Evolutionary conservation across 2,888 invertebrate genomes (phyloP).

Genomic region (Beris chalybata): DNA sequence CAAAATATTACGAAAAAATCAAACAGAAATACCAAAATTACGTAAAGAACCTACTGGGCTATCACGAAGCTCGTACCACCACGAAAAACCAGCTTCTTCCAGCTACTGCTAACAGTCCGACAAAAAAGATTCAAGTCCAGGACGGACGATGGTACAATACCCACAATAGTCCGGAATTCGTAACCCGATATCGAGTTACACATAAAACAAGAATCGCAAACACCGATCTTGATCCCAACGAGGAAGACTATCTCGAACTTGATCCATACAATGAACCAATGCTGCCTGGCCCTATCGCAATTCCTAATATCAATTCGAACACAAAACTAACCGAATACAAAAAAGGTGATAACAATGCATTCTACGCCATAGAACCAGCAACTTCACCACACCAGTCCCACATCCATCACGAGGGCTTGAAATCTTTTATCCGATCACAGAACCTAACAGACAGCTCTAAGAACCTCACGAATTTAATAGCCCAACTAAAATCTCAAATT

Average conservation of each 20-base stretch:
- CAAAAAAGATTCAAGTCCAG: constrained; percentile 44
- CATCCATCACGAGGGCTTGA: not conserved
- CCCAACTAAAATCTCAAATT: constrained; percentile 51
- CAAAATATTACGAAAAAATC: constrained; percentile 52
- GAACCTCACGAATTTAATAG: constrained; percentile 44
- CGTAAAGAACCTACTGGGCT: constrained; percentile 50
- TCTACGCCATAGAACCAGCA: not conserved
- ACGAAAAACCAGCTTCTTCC: constrained; percentile 33
- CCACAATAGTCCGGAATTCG: constrained; percentile 45
- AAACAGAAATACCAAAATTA: constrained; percentile 52
- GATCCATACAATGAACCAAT: constrained; percentile 22
- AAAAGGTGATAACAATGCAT: not conserved
- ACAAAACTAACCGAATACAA: constrained; percentile 2
- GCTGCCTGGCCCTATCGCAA: constrained; percentile 40
- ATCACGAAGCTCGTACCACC: constrained; percentile 41
- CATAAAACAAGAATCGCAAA: constrained; percentile 44
- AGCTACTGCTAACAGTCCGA: constrained; percentile 38
- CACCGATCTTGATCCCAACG: constrained; percentile 40
- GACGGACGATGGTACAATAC: constrained; percentile 47
- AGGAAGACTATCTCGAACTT: constrained; percentile 17
- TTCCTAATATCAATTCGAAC: constrained; percentile 46
- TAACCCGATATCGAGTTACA: constrained; percentile 44
- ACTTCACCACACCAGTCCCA: constrained; percentile 4
- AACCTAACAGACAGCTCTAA: constrained; percentile 9
- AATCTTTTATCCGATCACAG: not conserved